Evolutionary conservation across 2,888 invertebrate species (phyloP).

Genomic region (Hybos culiciformis): DNA sequence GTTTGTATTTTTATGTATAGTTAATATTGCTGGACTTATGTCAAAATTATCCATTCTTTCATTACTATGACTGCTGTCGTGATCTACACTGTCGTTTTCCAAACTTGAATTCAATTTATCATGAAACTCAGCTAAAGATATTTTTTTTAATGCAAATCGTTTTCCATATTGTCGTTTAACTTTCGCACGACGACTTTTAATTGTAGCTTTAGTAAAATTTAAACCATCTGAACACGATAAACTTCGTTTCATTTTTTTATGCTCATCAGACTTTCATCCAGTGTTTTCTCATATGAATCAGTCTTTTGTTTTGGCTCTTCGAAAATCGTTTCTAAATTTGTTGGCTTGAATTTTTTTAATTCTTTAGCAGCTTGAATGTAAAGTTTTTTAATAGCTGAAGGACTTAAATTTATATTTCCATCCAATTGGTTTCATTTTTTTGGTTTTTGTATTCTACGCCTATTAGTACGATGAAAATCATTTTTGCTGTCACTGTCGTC

Average conservation of each 20-base stretch:
- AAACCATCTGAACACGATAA: conserved; percentile 27
- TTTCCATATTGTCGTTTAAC: conserved; percentile 29
- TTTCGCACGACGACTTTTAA: conserved; percentile 26
- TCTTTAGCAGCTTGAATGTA: conserved; percentile 23
- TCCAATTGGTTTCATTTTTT: no score
- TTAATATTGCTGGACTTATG: no score
- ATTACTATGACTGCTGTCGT: no score
- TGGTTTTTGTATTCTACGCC: background rate
- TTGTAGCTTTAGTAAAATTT: conserved; percentile 24
- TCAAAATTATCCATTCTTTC: no score
- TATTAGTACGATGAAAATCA: background rate
- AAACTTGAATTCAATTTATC: conserved; percentile 26
- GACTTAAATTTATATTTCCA: conserved; percentile 4
- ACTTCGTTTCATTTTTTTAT: conserved; percentile 25
- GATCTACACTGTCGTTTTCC: no score
- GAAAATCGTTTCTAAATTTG: conserved; percentile 29
- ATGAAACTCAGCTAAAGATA: conserved; percentile 27
- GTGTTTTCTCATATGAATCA: no score
- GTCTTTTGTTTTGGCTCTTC: conserved; percentile 23
- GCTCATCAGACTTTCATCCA: conserved; percentile 18
- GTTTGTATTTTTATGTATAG: no score
- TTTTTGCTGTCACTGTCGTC: no score
- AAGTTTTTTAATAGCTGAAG: conserved; percentile 23
- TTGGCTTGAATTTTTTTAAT: conserved; percentile 25
- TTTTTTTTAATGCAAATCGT: conserved; percentile 24